phyloP scores from a whole-genome alignment of 2,113 vertebrate species.

The Xenus cinereus region DNA sequence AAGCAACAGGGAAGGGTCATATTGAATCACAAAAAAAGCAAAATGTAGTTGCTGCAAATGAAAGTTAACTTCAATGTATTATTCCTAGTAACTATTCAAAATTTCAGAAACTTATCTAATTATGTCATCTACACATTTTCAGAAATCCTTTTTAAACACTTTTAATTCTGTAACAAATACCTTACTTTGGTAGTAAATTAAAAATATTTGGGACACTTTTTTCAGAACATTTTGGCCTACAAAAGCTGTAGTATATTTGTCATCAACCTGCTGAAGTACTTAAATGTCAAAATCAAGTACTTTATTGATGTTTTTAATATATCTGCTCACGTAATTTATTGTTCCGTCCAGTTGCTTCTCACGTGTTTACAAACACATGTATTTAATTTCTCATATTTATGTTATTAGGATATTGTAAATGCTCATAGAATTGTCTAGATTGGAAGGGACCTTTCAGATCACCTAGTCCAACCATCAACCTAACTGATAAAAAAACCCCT shows the following conservation, averaged over 20 bases:
- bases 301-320: background rate
- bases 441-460: too few relatives aligned
- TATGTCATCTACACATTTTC: background rate
- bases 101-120: background rate
- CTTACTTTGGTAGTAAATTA: background rate
- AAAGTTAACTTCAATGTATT: background rate
- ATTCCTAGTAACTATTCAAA: background rate
- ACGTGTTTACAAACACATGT: background rate
- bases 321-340: background rate
- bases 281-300: slow-evolving; percentile 33
- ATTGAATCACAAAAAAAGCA: background rate
- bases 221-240: background rate
- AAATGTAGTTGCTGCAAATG: background rate
- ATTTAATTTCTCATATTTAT: background rate
- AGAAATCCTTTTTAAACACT: background rate
- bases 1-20: background rate
- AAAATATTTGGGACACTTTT: background rate
- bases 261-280: background rate
- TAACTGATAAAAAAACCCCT: too few relatives aligned
- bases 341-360: slow-evolving; percentile 5
- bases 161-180: background rate
- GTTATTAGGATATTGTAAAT: background rate
- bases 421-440: too few relatives aligned
- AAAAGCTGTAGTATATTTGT: background rate
- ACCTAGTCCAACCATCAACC: too few relatives aligned